These are phyloP conservation scores for Didymodactylos carnosus DNA, from an alignment of 2,888 invertebrate genomes.

Conservation along the genomic window DNA sequence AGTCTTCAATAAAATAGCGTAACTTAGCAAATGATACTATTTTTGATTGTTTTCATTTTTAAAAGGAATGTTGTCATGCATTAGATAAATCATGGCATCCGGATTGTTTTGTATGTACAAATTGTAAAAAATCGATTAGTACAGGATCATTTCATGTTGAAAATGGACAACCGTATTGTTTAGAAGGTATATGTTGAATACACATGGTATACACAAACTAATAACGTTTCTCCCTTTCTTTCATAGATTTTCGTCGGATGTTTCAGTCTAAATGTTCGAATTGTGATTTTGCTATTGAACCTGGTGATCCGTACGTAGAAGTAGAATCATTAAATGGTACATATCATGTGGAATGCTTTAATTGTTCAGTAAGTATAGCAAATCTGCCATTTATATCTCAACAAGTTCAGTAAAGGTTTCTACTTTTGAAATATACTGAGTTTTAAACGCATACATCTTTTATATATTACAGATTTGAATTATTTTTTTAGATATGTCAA, in stretches of 20 bases:
- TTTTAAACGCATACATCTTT: no score
- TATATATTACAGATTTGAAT: no score
- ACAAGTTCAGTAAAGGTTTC: no score
- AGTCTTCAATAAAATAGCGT: no score
- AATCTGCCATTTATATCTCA: no score
- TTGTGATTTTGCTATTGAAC: constrained; percentile 95
- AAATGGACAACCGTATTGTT: constrained; percentile 79
- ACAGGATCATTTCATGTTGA: constrained; percentile 92
- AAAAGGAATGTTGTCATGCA: constrained; percentile 83
- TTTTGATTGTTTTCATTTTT: no score
- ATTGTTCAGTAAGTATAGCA: constrained; percentile 50
- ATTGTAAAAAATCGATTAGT: constrained; percentile 53
- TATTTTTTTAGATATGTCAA: neutral
- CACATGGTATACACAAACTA: no score
- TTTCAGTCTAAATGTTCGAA: constrained; percentile 59
- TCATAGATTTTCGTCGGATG: neutral
- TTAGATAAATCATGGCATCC: constrained; percentile 94
- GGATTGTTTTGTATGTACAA: constrained; percentile 80
- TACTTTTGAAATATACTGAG: no score
- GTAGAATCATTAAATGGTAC: constrained; percentile 66
- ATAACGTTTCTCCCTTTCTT: constrained; percentile 69
- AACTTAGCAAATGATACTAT: no score
- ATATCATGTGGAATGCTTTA: constrained; percentile 99
- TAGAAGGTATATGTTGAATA: no score
- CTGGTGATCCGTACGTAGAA: constrained; percentile 74